Evolutionary conservation across 2,113 vertebrate genomes (phyloP), one percentile per base, ranked within the genome.

Genomic region (Pelobates fuscus): DNA sequence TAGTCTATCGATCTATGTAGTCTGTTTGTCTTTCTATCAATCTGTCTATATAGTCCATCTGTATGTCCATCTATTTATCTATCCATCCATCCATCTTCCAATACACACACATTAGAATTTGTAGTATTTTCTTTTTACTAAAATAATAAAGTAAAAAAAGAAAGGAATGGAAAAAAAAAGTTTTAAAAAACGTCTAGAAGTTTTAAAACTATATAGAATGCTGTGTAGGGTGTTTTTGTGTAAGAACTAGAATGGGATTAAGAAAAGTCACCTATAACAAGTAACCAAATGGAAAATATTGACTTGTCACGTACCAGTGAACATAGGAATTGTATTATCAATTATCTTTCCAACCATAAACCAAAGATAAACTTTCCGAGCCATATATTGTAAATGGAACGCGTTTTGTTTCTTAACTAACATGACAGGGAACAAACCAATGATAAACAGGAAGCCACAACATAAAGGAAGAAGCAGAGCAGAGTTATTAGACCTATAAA

Each of bases 211-310:
- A n/a, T n/a, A n/a, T n/a, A n/a, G n/a, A n/a, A n/a, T n/a, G n/a
- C n/a, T n/a, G n/a, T n/a, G n/a, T n/a, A n/a, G n/a, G n/a, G n/a
- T n/a, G n/a, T n/a, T n/a, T n/a, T n/a, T n/a, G n/a, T n/a, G n/a
- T n/a, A n/a, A n/a, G n/a, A n/a, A n/a, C n/a, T n/a, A n/a, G 21
- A 66, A 26, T 15, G 29, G 41, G 4, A 46, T 49, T 23, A 27
- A 66, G 43, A 17, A 54, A 67, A 14, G 23, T 27, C 7, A 2
- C 41, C 23, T 27, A 30, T 30, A 67, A 67, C 65, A 67, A 21
- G 41, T 67, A 17, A 54, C 17, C 44, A 67, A 65, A 67, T 67
- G 15, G 44, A 67, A 52, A 67, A 67, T 67, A 67, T 54, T 67
- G 65, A 67, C 44, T 67, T 21, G 25, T 25, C 26, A 30, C 30